Evolutionary conservation across 2,888 invertebrate genomes (phyloP).

Genomic region (Drepana falcataria): DNA sequence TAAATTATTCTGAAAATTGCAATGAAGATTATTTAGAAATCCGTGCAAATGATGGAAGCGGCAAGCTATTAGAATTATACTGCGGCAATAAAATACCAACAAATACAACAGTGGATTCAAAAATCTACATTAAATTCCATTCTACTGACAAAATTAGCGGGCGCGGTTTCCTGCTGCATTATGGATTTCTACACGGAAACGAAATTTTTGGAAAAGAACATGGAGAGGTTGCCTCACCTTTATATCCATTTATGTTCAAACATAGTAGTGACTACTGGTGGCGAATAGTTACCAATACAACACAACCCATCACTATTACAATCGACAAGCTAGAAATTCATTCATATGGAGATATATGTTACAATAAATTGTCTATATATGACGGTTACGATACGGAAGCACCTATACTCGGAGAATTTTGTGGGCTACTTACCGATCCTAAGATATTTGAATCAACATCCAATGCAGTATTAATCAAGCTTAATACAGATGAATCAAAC

Average conservation of each 20-base stretch:
- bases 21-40: slow-evolving; percentile 92
- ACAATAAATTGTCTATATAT: slow-evolving; percentile 74
- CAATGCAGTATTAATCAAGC: slow-evolving; percentile 81
- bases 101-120: slow-evolving; percentile 76
- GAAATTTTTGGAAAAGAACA: slow-evolving; percentile 79
- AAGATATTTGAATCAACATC: slow-evolving; percentile 71
- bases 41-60: slow-evolving; percentile 81
- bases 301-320: slow-evolving; percentile 34
- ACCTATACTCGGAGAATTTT: slow-evolving; percentile 71
- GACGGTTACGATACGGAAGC: slow-evolving; percentile 86
- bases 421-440: slow-evolving; percentile 62
- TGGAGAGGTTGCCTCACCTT: slow-evolving; percentile 88
- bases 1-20: slow-evolving; percentile 86
- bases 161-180: slow-evolving; percentile 88
- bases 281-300: slow-evolving; percentile 80
- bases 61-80: slow-evolving; percentile 82
- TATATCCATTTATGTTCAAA: slow-evolving; percentile 81
- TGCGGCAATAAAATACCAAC: slow-evolving; percentile 84
- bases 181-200: slow-evolving; percentile 83
- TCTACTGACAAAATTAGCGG: slow-evolving; percentile 79
- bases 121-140: slow-evolving; percentile 88
- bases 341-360: slow-evolving; percentile 38
- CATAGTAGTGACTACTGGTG: slow-evolving; percentile 78
- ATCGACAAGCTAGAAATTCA: slow-evolving; percentile 50
- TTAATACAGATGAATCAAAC: slow-evolving; percentile 58